Percentiles rank a stretch among this genome's conserved stretches.
Conservation (phyloP, 2,797 vertebrate genomes). For the Tinamus major region DNA sequence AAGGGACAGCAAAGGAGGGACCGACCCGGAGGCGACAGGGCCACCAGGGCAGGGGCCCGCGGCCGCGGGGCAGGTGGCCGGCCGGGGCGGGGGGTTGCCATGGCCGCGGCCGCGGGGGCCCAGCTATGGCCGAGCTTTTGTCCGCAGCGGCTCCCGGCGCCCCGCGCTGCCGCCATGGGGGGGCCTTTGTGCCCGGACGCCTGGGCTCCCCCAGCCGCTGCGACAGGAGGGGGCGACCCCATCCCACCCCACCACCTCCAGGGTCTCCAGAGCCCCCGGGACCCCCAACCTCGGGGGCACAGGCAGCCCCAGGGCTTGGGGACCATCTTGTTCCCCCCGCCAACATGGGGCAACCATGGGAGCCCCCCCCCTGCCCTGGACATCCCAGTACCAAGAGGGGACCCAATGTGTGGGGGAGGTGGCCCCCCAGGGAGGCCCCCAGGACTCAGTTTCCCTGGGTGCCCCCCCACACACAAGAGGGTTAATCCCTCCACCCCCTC, state of each 20-base stretch:
- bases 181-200: neutral
- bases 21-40: rapidly evolving
- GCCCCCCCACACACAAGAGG: no score
- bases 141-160: neutral
- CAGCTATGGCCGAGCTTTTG: conserved; percentile 29
- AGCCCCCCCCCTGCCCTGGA: neutral
- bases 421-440: neutral
- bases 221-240: no score
- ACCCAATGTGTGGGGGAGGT: no score
- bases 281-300: no score
- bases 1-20: neutral
- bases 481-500: no score
- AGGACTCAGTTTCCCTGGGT: neutral
- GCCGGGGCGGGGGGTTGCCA: neutral
- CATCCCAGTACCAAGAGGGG: no score
- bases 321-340: no score
- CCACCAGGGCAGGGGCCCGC: neutral
- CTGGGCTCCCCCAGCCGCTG: neutral
- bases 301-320: no score
- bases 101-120: neutral
- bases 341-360: no score
- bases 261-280: no score
- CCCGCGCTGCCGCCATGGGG: neutral
- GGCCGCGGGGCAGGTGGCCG: neutral
- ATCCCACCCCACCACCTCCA: no score